phyloP scores from a whole-genome alignment of 2,888 invertebrate species.

The Yponomeuta sedellus region DNA sequence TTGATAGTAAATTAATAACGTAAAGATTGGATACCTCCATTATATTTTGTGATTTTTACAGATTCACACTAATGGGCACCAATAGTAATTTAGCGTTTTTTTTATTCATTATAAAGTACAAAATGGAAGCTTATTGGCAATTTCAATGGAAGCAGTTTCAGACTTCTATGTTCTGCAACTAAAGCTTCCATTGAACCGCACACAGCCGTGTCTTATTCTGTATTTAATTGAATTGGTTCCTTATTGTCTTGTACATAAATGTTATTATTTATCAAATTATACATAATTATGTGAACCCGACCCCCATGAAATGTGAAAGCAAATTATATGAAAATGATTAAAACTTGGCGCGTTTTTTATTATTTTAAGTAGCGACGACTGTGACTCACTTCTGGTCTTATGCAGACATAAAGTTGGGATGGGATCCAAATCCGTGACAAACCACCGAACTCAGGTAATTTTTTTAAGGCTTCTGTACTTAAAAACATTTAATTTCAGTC shows the following conservation, averaged over 20 bases:
- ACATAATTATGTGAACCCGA: slow-evolving; percentile 2
- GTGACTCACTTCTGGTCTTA: not conserved
- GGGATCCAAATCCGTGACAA: too few species aligned
- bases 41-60: too few species aligned
- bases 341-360: not conserved
- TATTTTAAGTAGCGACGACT: not conserved
- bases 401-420: not conserved
- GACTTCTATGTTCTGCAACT: too few species aligned
- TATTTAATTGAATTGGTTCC: slow-evolving; percentile 57
- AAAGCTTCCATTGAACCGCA: slow-evolving; percentile 24
- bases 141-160: too few species aligned
- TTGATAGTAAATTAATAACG: too few species aligned
- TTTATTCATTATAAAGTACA: too few species aligned
- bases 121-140: too few species aligned
- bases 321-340: slow-evolving; percentile 12
- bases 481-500: not conserved
- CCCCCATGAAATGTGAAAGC: slow-evolving; percentile 52
- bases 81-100: too few species aligned
- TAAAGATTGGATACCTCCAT: too few species aligned
- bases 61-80: too few species aligned
- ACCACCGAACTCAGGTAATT: too few species aligned
- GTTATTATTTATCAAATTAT: slow-evolving; percentile 32
- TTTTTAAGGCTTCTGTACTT: too few species aligned
- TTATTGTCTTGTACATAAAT: slow-evolving; percentile 57
- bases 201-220: slow-evolving; percentile 54